Evolutionary conservation across 2,888 invertebrate genomes (phyloP).

Genomic region (Drosophila ezoana): DNA sequence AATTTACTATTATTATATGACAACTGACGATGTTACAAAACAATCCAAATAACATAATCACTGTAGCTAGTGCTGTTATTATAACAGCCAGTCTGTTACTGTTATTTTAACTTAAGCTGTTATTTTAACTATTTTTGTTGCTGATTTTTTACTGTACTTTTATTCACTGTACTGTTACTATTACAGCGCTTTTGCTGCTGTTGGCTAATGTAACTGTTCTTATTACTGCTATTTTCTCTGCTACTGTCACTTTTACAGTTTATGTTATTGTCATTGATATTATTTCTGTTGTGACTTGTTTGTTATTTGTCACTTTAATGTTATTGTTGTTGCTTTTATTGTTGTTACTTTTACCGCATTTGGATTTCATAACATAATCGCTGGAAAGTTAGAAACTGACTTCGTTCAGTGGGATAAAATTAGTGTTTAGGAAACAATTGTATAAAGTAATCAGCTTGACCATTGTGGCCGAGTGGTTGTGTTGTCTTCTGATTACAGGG

Average conservation of each 20-base stretch:
- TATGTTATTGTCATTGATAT: background rate
- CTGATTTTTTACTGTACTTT: background rate
- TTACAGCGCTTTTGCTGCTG: no score
- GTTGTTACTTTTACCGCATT: background rate
- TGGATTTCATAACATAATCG: no score
- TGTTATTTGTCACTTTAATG: background rate
- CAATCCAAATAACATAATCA: background rate
- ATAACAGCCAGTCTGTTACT: background rate
- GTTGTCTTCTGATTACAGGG: slow-evolving; percentile 14
- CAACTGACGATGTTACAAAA: no score
- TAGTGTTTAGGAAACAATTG: no score
- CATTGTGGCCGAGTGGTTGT: background rate
- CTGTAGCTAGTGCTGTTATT: background rate
- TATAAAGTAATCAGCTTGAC: background rate
- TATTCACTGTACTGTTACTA: background rate
- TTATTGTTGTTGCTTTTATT: background rate
- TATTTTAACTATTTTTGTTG: background rate
- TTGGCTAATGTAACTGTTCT: no score
- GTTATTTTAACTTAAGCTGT: background rate
- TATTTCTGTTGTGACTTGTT: background rate
- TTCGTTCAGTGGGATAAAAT: no score
- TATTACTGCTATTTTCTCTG: background rate
- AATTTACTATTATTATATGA: no score
- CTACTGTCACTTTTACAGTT: background rate
- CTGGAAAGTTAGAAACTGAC: no score